A percentile compares a stretch with the other conserved stretches of the same genome.
phyloP scores from a whole-genome alignment of 2,797 vertebrate genomes.

The Remorina albescens region DNA sequence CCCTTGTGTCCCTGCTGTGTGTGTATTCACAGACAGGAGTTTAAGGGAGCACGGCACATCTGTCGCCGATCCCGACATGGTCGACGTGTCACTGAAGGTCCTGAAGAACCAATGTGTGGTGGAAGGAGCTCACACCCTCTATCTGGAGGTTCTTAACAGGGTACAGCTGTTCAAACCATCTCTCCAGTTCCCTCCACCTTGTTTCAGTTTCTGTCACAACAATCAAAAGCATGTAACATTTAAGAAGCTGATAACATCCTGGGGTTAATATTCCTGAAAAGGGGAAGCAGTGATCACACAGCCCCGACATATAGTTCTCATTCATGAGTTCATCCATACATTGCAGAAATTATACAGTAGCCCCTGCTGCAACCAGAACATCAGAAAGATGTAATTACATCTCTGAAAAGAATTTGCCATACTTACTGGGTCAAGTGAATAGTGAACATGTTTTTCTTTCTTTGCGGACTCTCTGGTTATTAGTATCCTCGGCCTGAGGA shows the following conservation, averaged over 20 bases:
- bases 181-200: not conserved
- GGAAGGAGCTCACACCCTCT: slow-evolving; percentile 90
- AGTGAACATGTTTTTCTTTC: not conserved
- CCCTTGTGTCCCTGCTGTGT: slow-evolving; percentile 7
- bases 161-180: slow-evolving; percentile 74
- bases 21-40: slow-evolving; percentile 76
- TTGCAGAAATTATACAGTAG: slow-evolving; percentile 13
- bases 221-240: too few species aligned
- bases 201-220: not conserved
- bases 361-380: slow-evolving; percentile 6
- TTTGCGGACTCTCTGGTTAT: not conserved
- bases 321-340: slow-evolving; percentile 38
- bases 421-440: slow-evolving; percentile 10
- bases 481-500: not conserved
- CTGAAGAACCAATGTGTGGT: slow-evolving; percentile 92
- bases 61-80: slow-evolving; percentile 83
- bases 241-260: not conserved
- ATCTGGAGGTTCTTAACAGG: slow-evolving; percentile 92
- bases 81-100: slow-evolving; percentile 85
- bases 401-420: slow-evolving; percentile 29
- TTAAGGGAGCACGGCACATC: slow-evolving; percentile 80
- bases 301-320: not conserved
- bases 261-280: not conserved
- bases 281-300: not conserved
- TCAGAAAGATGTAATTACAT: slow-evolving; percentile 43